Evolutionary conservation across 2,888 invertebrate genomes (phyloP).

Genomic region (Ormia ochracea): DNA sequence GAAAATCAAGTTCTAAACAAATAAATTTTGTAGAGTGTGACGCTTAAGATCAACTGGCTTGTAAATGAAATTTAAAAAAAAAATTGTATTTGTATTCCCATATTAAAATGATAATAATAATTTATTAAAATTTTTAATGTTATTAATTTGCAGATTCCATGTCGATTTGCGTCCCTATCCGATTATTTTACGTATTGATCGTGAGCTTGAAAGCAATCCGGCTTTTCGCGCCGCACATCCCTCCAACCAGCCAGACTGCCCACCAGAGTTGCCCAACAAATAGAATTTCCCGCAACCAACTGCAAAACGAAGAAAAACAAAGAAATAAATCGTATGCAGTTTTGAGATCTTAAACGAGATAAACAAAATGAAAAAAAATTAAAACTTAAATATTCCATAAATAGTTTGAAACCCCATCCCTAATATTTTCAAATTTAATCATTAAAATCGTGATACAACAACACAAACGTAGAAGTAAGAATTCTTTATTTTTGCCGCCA

Average conservation of each 20-base stretch:
- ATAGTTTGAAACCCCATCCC: neutral
- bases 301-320: conserved; percentile 74
- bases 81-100: too few relatives aligned
- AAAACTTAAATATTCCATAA: conserved; percentile 6
- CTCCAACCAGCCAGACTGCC: conserved; percentile 95
- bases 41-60: too few relatives aligned
- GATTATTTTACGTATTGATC: conserved; percentile 90
- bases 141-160: conserved; percentile 83
- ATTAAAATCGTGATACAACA: too few relatives aligned
- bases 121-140: neutral
- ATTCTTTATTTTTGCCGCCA: too few relatives aligned
- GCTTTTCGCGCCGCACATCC: conserved; percentile 95
- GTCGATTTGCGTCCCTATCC: conserved; percentile 94
- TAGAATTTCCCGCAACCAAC: conserved; percentile 75
- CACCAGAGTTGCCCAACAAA: conserved; percentile 90
- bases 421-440: conserved; percentile 1
- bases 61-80: too few relatives aligned
- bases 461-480: too few relatives aligned
- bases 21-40: too few relatives aligned
- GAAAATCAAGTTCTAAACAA: too few relatives aligned
- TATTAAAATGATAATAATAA: neutral
- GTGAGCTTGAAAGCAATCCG: conserved; percentile 90
- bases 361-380: conserved; percentile 28
- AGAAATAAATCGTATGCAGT: conserved; percentile 73
- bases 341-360: conserved; percentile 63